Conservation (phyloP, 2,113 vertebrate genomes). For the Oreochromis tanganicae region DNA sequence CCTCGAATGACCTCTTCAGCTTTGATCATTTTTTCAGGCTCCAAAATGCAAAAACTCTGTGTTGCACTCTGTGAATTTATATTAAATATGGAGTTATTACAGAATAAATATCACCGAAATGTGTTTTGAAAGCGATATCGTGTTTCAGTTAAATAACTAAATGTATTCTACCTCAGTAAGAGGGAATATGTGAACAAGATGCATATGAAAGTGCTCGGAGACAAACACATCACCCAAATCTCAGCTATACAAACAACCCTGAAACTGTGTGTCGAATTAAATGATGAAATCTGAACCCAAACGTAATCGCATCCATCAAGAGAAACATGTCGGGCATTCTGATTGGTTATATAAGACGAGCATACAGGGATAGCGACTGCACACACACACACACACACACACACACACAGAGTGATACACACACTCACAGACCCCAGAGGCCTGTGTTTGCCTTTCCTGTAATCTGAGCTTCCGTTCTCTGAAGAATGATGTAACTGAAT, state of each 20-base stretch:
- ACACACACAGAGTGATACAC: conserved; percentile 3
- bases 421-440: conserved; percentile 49
- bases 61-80: neutral
- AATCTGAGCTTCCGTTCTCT: conserved; percentile 75
- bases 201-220: neutral
- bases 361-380: conserved; percentile 30
- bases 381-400: conserved; percentile 3
- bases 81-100: neutral
- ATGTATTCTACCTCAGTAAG: neutral
- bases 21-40: neutral
- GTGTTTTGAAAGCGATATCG: neutral
- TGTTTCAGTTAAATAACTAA: neutral
- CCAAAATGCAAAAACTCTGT: neutral
- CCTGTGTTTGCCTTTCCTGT: conserved; percentile 77
- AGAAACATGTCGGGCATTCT: conserved; percentile 47
- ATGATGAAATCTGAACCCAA: conserved; percentile 62
- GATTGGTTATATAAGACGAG: conserved; percentile 66
- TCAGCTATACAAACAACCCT: conserved; percentile 40
- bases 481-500: conserved; percentile 75
- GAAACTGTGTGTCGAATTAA: conserved; percentile 45
- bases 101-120: neutral
- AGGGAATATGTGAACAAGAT: neutral
- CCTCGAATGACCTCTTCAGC: neutral
- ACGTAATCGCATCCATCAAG: conserved; percentile 41
- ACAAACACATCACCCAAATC: conserved; percentile 13